These are phyloP conservation scores for Cynodonichthys magdalenae DNA, from an alignment of 2,797 vertebrate genomes.

Conservation along the genomic window DNA sequence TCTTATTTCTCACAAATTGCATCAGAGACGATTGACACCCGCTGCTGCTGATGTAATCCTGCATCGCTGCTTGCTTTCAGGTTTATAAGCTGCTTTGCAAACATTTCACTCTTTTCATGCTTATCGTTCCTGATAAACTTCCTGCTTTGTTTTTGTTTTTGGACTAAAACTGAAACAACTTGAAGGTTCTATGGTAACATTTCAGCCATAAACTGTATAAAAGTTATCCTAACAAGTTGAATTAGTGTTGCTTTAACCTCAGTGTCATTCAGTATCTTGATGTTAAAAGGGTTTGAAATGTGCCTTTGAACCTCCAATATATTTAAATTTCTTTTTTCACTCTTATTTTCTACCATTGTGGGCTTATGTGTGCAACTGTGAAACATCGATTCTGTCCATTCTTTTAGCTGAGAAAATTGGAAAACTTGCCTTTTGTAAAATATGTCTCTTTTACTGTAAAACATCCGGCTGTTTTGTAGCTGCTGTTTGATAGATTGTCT, in stretches of 20 bases:
- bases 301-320: conserved; percentile 7
- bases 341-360: conserved; percentile 35
- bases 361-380: conserved; percentile 54
- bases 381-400: conserved; percentile 31
- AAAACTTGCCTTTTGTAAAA: conserved; percentile 30
- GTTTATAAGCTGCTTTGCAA: neutral
- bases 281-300: conserved; percentile 1
- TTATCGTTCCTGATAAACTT: conserved; percentile 1
- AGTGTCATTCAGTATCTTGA: neutral
- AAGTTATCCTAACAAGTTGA: conserved; percentile 4
- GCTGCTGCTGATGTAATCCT: neutral
- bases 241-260: conserved; percentile 5
- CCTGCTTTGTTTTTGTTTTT: conserved; percentile 1
- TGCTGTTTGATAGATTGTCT: conserved; percentile 12
- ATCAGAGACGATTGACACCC: neutral
- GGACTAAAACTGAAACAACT: neutral
- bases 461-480: conserved; percentile 30
- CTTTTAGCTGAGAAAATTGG: conserved; percentile 24
- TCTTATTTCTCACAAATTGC: conserved; percentile 5
- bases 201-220: neutral
- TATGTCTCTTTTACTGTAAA: conserved; percentile 38
- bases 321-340: conserved; percentile 11
- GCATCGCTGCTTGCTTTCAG: neutral
- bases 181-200: neutral
- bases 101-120: neutral